Evolutionary conservation across 2,888 invertebrate species (phyloP), one percentile per base, ranked within the genome.

Genomic region (Cephus rjabovi): DNA sequence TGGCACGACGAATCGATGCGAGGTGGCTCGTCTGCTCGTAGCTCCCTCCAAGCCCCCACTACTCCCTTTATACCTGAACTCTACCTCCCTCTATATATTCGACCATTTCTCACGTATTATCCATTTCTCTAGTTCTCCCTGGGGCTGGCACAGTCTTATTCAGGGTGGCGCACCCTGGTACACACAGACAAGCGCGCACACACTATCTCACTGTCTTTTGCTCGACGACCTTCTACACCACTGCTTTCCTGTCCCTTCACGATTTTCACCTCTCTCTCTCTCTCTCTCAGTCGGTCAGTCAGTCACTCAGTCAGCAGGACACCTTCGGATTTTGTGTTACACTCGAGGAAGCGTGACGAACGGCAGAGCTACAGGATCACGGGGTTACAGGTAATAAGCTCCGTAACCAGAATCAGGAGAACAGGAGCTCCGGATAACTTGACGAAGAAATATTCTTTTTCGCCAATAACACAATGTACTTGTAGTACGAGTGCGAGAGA

Each of bases 1-100:
- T 23, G 56, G 56, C 80, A 79, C 83, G 80, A 77, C 82, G 84
- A 85, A 85, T 85, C 85, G 85, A 85, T 85, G 85, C 84, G 82
- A 82, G 77, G 79, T 77, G 82, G 80, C 76, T 56, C 70, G 80
- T 85, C 84, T 83, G 80, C 83, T 84, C 77, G 73, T 30, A 33
- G 73, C n/a, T 70, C 69, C 79, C 34, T 56, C 80, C 73, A 35
- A 35, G 11, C 23, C 34, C 56, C 56, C 56, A 56, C 56, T 56
- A 56, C 56, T 56, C 56, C 56, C 15, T 35, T 23, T 56, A 56
- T 56, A 56, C 56, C 56, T 56, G 56, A 56, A 56, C 56, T 56
- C 56, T 56, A 56, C 56, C 56, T 56, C 56, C 56, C 56, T 56
- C 56, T 56, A 56, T 56, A 56, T 23, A 56, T 56, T 56, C 56